Evolutionary conservation across 2,113 vertebrate species (phyloP), one percentile per base, ranked within the genome.

Genomic region (Anarhynchus alexandrinus): DNA sequence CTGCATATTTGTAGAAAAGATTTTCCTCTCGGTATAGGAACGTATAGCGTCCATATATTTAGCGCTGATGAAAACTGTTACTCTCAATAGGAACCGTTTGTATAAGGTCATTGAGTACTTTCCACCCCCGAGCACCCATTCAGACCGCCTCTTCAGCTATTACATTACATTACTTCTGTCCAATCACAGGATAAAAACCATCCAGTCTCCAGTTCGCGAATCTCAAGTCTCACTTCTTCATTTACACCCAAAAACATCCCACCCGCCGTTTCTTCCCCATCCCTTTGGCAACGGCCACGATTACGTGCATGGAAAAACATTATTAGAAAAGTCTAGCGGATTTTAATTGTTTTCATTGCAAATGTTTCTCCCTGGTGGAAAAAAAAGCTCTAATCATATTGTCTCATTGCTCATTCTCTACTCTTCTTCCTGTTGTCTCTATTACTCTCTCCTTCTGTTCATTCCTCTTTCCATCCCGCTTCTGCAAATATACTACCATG

Each of bases 391-490:
- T 96, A 65, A 90, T 91, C 87, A 89, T 91, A 74, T 47, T 94
- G 91, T 93, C 94, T 96, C 83, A 82, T 94, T 96, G 78, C 78
- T 96, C 87, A 93, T 94, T 95, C 95, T 93, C 96, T 91, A 90
- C 81, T 95, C 58, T 85, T 91, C 91, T 93, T 94, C 93, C 92
- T 90, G 89, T 95, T 91, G 92, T 82, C 94, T 97, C 96, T 96
- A 94, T 96, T 94, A 91, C 90, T 70, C 55, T 78, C 91, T 93
- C 96, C 95, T 96, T 96, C 92, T 95, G 96, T 96, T 97, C 85
- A 73, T 90, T 88, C 89, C 70, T 94, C 94, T 91, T 94, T 82
- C 64, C 84, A 91, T 88, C 90, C 85, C 88, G 90, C 93, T 93
- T 83, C 76, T 59, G 26, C 47, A 92, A 81, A 90, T 88, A 80